Evolutionary conservation across 2,888 invertebrate species (phyloP).

Genomic region (Gymnoscelis rufifasciata): DNA sequence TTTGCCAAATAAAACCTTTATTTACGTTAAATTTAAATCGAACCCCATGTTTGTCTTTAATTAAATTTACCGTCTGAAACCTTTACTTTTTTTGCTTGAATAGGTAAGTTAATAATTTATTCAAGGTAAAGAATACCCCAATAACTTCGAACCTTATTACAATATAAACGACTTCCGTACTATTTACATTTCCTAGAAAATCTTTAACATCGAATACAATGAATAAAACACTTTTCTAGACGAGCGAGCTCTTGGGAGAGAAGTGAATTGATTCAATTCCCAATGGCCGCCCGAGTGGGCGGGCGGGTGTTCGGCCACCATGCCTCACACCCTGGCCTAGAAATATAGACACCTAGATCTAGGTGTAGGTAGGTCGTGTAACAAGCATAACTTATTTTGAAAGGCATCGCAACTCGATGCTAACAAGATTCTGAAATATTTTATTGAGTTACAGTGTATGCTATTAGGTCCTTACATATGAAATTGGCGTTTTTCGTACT

Average conservation of each 20-base stretch:
- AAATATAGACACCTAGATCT: neutral
- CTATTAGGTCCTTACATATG: no score
- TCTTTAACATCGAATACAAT: slow-evolving; percentile 19
- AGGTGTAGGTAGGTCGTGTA: slow-evolving; percentile 1
- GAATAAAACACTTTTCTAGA: slow-evolving; percentile 47
- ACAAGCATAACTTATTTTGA: slow-evolving; percentile 14
- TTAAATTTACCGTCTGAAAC: no score
- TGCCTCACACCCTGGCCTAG: neutral
- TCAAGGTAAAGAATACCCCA: no score
- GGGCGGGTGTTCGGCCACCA: slow-evolving; percentile 33
- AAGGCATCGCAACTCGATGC: neutral
- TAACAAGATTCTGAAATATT: neutral
- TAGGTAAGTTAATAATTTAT: no score
- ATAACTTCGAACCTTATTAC: neutral
- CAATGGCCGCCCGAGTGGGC: slow-evolving; percentile 35
- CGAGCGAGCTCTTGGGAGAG: slow-evolving; percentile 50
- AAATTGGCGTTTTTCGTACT: no score
- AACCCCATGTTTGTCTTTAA: no score
- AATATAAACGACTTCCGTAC: neutral
- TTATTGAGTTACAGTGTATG: no score
- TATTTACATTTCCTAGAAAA: slow-evolving; percentile 5
- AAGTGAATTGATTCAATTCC: slow-evolving; percentile 73
- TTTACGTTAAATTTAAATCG: no score
- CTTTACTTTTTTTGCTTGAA: no score
- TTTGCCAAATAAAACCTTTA: no score